These are phyloP conservation scores for Phoxinus dragarum DNA, from an alignment of 2,797 vertebrate species.

Conservation along the genomic window DNA sequence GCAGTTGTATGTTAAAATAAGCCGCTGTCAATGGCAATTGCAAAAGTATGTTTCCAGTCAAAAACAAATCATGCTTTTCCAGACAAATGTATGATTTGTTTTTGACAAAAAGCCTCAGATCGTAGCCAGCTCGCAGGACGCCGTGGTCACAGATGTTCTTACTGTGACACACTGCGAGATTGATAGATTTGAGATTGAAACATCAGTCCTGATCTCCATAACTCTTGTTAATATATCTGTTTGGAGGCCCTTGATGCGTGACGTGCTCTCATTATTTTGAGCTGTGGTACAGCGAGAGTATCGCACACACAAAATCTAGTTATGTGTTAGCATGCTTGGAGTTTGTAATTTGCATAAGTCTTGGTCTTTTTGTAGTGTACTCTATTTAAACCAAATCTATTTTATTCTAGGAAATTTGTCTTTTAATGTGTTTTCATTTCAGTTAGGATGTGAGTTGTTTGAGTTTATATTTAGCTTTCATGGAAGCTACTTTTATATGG, in stretches of 20 bases:
- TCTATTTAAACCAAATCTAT: neutral
- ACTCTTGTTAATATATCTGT: constrained; percentile 46
- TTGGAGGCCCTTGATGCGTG: constrained; percentile 44
- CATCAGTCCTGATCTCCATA: constrained; percentile 37
- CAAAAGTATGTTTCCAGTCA: neutral
- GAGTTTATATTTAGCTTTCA: neutral
- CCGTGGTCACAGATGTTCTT: neutral
- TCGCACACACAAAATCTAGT: constrained; percentile 3
- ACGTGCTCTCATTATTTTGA: constrained; percentile 43
- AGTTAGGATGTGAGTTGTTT: neutral
- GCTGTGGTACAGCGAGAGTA: neutral
- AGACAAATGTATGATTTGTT: neutral
- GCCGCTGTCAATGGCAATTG: neutral
- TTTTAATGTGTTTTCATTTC: neutral
- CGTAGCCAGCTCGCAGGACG: too few relatives aligned
- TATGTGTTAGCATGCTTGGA: neutral
- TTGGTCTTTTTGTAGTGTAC: neutral
- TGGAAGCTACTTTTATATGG: neutral
- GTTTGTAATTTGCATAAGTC: neutral
- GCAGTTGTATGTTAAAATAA: neutral
- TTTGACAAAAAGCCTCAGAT: neutral
- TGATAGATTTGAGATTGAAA: constrained; percentile 48
- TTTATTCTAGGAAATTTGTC: neutral
- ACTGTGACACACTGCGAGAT: constrained; percentile 33
- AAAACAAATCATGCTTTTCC: neutral